Base-by-base conservation (phyloP, 2,113 vertebrate genomes). In the Opisthocomus hoazin region DNA sequence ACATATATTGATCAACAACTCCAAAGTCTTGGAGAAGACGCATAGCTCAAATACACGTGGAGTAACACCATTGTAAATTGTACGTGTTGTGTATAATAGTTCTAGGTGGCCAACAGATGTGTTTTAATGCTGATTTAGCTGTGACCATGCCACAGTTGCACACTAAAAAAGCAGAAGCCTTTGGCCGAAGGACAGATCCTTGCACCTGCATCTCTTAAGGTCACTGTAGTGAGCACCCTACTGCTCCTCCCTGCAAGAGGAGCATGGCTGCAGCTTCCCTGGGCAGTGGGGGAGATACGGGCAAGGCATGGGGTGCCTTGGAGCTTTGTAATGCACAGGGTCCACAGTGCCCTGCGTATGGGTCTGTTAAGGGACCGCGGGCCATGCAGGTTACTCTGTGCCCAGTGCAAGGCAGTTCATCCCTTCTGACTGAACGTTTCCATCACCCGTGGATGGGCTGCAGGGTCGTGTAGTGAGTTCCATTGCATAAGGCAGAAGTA, bases 1-100 rank as follows among this genome's bases (percentile, higher is more conserved):
- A 46, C 82, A 77, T 92, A 79, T 93, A 90, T 24, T 93, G 97
- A 96, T 83, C 73, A 96, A 76, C 32, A 81, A n/a, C 68, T 94
- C 68, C 78, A 89, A 89, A 56, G 69, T 56, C 32, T 84, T 65
- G 83, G 51, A 6, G 48, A 32, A 97, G 88, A 92, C 5, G 5
- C 58, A 91, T 61, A 87, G 68, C 77, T 97, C 90, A 90, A 80
- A 71, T 83, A 56, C 50, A 65, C 36, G 3, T n/a, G 86, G 84
- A 96, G 73, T 45, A 87, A 60, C 27, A 85, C 27, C 53, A 21
- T 17, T 27, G 36, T 78, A 84, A 94, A 58, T 58, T 34, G 9
- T 39, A 3, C 0, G 0, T 82, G 18, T 37, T 91, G 17, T 22
- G 23, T 43, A 41, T 50, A 85, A 87, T 37, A 36, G 74, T 87